These are phyloP conservation scores for Napeogenes inachia DNA, from an alignment of 2,888 invertebrate species.

Conservation along the genomic window DNA sequence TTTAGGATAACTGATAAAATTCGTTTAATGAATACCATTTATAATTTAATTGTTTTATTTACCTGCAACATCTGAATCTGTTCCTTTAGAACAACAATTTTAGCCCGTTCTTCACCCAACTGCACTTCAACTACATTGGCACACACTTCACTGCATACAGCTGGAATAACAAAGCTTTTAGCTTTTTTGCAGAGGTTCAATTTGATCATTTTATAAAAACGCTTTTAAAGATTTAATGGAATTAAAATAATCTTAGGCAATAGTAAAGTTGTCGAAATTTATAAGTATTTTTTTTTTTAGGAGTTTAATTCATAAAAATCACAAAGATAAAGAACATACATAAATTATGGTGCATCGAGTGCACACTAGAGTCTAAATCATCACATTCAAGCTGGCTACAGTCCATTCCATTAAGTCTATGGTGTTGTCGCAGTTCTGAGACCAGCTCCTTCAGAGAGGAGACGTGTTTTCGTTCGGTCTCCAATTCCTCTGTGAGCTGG, in stretches of 20 bases:
- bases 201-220: too few relatives aligned
- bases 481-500: constrained; percentile 53
- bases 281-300: too few relatives aligned
- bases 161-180: constrained; percentile 33
- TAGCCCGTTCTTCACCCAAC: constrained; percentile 62
- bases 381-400: constrained; percentile 64
- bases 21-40: too few relatives aligned
- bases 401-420: constrained; percentile 53
- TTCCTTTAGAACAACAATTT: constrained; percentile 52
- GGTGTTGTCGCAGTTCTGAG: constrained; percentile 55
- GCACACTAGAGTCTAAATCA: constrained; percentile 57
- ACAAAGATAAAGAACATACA: constrained; percentile 40
- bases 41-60: constrained; percentile 18
- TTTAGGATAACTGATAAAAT: too few relatives aligned
- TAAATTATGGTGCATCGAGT: constrained; percentile 51
- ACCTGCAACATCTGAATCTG: constrained; percentile 61
- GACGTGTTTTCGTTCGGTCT: constrained; percentile 45
- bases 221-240: too few relatives aligned
- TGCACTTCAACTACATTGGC: constrained; percentile 69
- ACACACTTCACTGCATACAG: constrained; percentile 63
- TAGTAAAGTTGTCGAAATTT: too few relatives aligned
- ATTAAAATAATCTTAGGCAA: too few relatives aligned
- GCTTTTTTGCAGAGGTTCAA: too few relatives aligned
- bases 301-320: too few relatives aligned
- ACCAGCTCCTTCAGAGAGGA: constrained; percentile 54